A percentile compares a stretch with the other conserved stretches of the same genome.
Conservation (phyloP, 2,113 vertebrate species). For the Oriolus oriolus region DNA sequence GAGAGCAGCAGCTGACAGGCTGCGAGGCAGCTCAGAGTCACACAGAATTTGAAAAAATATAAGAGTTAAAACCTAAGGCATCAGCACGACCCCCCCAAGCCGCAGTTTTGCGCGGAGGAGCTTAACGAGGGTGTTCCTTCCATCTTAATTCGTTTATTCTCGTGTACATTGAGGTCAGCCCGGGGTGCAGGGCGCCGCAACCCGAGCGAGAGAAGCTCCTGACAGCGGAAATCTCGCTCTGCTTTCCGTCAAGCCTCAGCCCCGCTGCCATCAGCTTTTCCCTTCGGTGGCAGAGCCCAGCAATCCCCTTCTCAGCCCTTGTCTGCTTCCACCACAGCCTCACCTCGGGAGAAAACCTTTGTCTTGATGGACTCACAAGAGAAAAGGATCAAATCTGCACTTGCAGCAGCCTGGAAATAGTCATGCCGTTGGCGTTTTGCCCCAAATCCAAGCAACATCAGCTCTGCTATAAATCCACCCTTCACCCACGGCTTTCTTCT, state of each 20-base stretch:
- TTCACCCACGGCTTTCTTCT: background rate
- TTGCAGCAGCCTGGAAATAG: background rate
- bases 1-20: too few species aligned
- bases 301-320: background rate
- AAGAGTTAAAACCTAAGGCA: too few species aligned
- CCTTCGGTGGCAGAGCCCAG: background rate
- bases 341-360: background rate
- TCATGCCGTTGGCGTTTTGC: background rate
- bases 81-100: fast-evolving
- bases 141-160: background rate
- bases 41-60: too few species aligned
- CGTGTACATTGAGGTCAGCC: background rate
- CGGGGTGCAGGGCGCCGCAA: background rate
- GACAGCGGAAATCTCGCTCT: background rate
- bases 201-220: background rate
- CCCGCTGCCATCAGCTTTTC: background rate
- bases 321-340: background rate
- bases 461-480: background rate
- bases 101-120: background rate
- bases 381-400: background rate
- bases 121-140: background rate
- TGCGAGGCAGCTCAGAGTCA: too few species aligned
- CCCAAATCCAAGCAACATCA: background rate
- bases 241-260: background rate
- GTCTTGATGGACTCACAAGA: fast-evolving